Percentiles rank a stretch among this genome's conserved stretches.
These are phyloP conservation scores for Brachypodius melanocephalos DNA, from an alignment of 2,113 vertebrate genomes.

Conservation along the genomic window DNA sequence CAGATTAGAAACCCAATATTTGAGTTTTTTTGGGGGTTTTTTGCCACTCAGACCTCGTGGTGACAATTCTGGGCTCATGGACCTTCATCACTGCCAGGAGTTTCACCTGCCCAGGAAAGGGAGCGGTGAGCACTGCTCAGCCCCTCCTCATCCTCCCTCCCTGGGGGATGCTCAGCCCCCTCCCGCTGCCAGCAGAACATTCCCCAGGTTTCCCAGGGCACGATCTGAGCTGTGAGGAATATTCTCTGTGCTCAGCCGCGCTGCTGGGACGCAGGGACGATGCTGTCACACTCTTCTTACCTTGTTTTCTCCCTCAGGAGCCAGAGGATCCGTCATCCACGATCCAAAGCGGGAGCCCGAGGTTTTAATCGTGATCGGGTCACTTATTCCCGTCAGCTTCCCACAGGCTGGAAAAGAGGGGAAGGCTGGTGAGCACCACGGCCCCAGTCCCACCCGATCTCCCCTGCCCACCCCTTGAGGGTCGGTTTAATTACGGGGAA, in stretches of 20 bases:
- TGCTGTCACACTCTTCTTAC: conserved; percentile 72
- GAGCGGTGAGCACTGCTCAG: neutral
- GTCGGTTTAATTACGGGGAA: neutral
- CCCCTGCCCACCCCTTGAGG: fast-evolving
- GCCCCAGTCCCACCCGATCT: fast-evolving
- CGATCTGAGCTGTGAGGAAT: neutral
- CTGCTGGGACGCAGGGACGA: fast-evolving
- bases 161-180: neutral
- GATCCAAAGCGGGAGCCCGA: conserved; percentile 96
- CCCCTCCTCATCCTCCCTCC: neutral
- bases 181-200: neutral
- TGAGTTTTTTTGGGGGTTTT: too few species aligned
- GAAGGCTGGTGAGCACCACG: neutral
- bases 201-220: neutral
- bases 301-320: conserved; percentile 92
- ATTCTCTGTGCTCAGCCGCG: fast-evolving
- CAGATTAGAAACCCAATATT: neutral
- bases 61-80: neutral
- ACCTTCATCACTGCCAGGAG: neutral
- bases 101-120: neutral
- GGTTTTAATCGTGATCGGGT: conserved; percentile 92
- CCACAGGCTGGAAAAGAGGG: conserved; percentile 88
- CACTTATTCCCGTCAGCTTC: conserved; percentile 94
- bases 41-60: fast-evolving
- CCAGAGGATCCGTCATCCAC: conserved; percentile 97